Conservation (phyloP, 2,113 vertebrate genomes). For the Mormyrus lacerda region DNA sequence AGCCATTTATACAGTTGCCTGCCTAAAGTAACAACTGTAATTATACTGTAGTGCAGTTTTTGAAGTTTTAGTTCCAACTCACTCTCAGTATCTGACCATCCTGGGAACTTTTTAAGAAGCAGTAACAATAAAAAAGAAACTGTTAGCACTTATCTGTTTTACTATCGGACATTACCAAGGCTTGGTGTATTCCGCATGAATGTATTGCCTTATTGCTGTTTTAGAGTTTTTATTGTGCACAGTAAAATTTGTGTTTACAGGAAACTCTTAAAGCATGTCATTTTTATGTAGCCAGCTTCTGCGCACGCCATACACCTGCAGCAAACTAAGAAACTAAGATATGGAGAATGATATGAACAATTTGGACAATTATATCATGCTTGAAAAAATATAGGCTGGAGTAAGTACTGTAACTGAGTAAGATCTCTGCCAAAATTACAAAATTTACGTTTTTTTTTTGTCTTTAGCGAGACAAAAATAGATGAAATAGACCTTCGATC, state of each 20-base stretch:
- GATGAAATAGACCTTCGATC: neutral
- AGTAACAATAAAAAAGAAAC: neutral
- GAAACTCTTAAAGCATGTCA: neutral
- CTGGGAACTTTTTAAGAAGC: neutral
- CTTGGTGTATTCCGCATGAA: neutral
- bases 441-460: neutral
- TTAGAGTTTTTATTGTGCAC: neutral
- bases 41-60: neutral
- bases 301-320: neutral
- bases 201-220: neutral
- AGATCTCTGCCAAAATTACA: neutral
- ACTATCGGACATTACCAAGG: neutral
- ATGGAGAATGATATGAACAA: neutral
- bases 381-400: neutral
- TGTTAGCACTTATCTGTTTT: neutral
- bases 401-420: neutral
- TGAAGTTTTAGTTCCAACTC: neutral
- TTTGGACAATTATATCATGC: neutral
- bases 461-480: neutral
- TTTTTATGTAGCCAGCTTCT: neutral
- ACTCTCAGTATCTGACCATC: neutral
- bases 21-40: neutral
- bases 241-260: neutral
- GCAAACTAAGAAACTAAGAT: neutral
- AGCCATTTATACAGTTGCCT: neutral